These are phyloP conservation scores for Oegoconia quadripuncta DNA, from an alignment of 2,888 invertebrate species.

Conservation along the genomic window DNA sequence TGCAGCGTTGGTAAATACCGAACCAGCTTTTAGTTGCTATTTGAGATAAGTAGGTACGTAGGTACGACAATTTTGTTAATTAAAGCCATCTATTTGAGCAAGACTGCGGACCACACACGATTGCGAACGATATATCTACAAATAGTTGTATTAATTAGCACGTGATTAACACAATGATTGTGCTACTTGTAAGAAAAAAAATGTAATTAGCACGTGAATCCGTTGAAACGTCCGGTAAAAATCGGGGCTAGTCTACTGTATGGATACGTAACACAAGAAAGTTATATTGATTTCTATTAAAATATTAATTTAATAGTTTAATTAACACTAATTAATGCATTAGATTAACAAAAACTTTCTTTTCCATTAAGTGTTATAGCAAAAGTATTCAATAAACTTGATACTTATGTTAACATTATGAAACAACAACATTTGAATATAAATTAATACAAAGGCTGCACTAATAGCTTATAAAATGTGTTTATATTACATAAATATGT, in stretches of 20 bases:
- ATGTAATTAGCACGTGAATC: conserved; percentile 33
- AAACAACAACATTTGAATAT: too few relatives aligned
- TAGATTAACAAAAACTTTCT: not conserved
- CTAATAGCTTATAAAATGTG: too few relatives aligned
- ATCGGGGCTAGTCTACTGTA: conserved; percentile 15
- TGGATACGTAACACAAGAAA: conserved; percentile 5
- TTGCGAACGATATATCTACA: conserved; percentile 15
- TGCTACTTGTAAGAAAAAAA: conserved; percentile 22
- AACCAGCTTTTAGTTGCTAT: too few relatives aligned
- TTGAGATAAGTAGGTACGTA: too few relatives aligned
- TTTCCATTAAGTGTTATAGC: not conserved
- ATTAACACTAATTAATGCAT: conserved; percentile 2
- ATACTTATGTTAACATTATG: too few relatives aligned
- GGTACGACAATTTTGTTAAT: too few relatives aligned
- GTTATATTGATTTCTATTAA: conserved; percentile 3
- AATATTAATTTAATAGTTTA: conserved; percentile 5
- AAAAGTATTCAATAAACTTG: not conserved
- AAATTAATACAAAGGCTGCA: too few relatives aligned
- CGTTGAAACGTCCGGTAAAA: conserved; percentile 34
- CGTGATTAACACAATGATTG: conserved; percentile 22
- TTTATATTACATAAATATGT: too few relatives aligned
- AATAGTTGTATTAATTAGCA: conserved; percentile 21
- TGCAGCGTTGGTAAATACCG: too few relatives aligned
- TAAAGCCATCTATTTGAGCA: not conserved
- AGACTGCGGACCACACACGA: conserved; percentile 5